Evolutionary conservation across 2,797 vertebrate species (phyloP).

Genomic region (Eremophila alpestris): DNA sequence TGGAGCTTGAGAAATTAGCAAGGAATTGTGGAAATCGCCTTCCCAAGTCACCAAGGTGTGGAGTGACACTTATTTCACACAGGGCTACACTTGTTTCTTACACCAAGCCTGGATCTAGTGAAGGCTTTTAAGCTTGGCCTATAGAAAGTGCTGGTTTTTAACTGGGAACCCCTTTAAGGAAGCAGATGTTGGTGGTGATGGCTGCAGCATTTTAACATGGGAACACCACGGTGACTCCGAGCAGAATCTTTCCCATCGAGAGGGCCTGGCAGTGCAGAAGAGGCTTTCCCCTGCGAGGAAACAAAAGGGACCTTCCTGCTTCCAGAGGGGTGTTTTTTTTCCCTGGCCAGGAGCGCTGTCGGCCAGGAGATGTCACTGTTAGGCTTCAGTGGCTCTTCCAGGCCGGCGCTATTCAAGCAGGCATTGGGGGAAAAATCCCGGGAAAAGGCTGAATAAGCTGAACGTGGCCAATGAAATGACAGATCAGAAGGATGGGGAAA

Average conservation of each 20-base stretch:
- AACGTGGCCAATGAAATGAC: background rate
- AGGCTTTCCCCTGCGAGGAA: background rate
- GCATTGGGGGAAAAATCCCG: background rate
- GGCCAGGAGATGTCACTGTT: slow-evolving; percentile 66
- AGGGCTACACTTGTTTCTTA: accelerated
- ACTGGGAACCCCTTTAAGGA: background rate
- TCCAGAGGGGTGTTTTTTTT: background rate
- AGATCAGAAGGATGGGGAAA: background rate
- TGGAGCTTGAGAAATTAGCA: background rate
- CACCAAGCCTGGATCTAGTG: background rate
- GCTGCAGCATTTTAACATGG: background rate
- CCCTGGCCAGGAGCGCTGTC: background rate
- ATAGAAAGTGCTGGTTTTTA: background rate
- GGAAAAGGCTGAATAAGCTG: background rate
- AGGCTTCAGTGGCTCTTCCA: background rate
- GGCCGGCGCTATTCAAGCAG: background rate
- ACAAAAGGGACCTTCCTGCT: background rate
- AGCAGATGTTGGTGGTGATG: background rate
- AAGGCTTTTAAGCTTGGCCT: background rate
- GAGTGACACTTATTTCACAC: accelerated
- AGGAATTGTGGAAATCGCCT: background rate
- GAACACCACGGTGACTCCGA: background rate
- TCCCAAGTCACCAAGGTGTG: background rate
- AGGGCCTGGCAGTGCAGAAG: background rate
- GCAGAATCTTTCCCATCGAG: background rate